These are phyloP conservation scores for Rhinophrynus dorsalis DNA, from an alignment of 2,797 vertebrate species.

Conservation along the genomic window DNA sequence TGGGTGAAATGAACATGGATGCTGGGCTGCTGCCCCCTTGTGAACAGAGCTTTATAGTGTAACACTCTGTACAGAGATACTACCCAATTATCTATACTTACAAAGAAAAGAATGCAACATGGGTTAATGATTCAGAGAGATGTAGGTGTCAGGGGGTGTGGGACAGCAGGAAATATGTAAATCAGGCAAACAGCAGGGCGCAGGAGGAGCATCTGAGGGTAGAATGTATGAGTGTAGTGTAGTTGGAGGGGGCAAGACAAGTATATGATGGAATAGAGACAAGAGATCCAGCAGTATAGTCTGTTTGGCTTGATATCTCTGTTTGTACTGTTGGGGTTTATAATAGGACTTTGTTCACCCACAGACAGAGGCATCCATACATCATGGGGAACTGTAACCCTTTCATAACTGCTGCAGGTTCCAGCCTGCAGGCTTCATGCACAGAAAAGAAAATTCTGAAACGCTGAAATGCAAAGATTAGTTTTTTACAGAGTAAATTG, in stretches of 20 bases:
- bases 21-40: no score
- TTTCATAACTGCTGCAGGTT: background rate
- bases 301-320: background rate
- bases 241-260: no score
- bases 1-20: no score
- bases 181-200: background rate
- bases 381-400: background rate
- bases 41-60: no score
- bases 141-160: constrained; percentile 4
- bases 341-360: constrained; percentile 26
- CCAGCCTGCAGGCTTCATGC: no score
- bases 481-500: no score
- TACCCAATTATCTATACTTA: no score
- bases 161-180: constrained; percentile 10
- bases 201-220: background rate
- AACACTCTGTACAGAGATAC: no score
- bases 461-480: no score
- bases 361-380: constrained; percentile 29
- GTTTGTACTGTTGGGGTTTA: no score
- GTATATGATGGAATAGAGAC: no score
- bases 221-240: background rate
- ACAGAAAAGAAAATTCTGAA: no score
- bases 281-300: background rate
- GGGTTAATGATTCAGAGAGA: background rate
- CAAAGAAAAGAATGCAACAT: background rate